Evolutionary conservation across 2,113 vertebrate species (phyloP), one percentile per base, ranked within the genome.

Genomic region (Scomber japonicus): DNA sequence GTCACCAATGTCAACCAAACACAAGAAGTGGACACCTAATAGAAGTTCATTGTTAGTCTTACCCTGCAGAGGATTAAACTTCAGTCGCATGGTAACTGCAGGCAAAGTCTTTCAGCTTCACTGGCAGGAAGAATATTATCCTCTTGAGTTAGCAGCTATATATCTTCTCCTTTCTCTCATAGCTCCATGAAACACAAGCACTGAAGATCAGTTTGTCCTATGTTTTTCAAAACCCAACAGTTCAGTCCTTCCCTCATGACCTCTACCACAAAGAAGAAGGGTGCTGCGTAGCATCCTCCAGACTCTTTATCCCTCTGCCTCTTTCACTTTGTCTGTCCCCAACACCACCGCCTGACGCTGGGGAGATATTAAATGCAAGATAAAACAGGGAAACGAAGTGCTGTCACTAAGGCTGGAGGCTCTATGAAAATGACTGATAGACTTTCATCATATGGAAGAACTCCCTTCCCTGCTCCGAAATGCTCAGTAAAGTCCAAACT

Each of bases 291-390:
- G 75, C 15, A 50, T 44, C 27, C 75, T 71, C 51, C 27, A 44
- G 24, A 74, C 59, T 62, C 59, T 44, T 46, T 19, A 48, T 62
- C 68, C 67, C 31, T n/a, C 69, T 4, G 15, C 12, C 24, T 44
- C 56, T 12, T 67, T 78, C 30, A 10, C 9, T 40, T 46, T 40
- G 51, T 46, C 83, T 75, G 73, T 55, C 61, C 61, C 56, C 56
- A 64, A 59, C 60, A 77, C 79, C 88, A 84, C 71, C 83, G 74
- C 66, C 62, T 35, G 61, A 86, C 73, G 75, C 66, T 44, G 53
- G 57, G 50, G 62, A 78, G 90, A 88, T 89, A 92, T 90, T 83
- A 85, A 91, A 93, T 64, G 82, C 80, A 82, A 93, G 88, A 90
- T 91, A 86, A 93, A 91, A 80, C 87, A 76, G 66, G 51, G 62